Evolutionary conservation across 1,140 invertebrate species (phyloP).

Genomic region (Theocolax elegans): DNA sequence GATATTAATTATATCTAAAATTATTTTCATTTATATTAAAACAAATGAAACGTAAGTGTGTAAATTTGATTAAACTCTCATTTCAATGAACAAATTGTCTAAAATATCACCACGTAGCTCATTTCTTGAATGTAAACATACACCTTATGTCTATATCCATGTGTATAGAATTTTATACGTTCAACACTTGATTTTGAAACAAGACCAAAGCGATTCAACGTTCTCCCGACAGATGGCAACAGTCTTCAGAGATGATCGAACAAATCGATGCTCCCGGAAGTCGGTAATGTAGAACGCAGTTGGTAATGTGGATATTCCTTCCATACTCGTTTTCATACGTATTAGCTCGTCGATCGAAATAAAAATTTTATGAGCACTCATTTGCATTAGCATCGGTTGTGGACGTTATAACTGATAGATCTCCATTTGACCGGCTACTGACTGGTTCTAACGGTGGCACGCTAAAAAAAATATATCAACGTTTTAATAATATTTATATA

Average conservation of each 20-base stretch:
- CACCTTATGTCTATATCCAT: too few relatives aligned
- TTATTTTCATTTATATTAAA: too few relatives aligned
- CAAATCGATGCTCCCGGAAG: background rate
- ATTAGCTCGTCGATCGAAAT: too few relatives aligned
- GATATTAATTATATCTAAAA: too few relatives aligned
- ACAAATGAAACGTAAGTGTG: too few relatives aligned
- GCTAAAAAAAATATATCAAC: conserved; percentile 51
- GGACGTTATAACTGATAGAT: conserved; percentile 60
- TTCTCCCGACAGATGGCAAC: conserved; percentile 38
- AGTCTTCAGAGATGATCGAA: conserved; percentile 31
- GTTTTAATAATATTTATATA: conserved; percentile 13
- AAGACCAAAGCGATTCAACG: background rate
- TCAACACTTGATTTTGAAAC: too few relatives aligned
- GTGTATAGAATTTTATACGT: too few relatives aligned
- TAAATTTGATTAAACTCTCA: too few relatives aligned
- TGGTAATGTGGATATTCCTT: conserved; percentile 40
- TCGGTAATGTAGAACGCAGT: conserved; percentile 45
- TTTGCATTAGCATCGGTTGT: conserved; percentile 54
- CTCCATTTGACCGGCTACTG: conserved; percentile 55
- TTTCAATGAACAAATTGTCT: too few relatives aligned
- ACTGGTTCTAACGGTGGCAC: conserved; percentile 65
- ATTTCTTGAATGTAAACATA: too few relatives aligned
- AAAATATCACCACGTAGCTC: too few relatives aligned
- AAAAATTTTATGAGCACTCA: conserved; percentile 56
- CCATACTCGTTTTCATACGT: too few relatives aligned